phyloP scores from a whole-genome alignment of 1,140 invertebrate genomes.

The Orchestia grillus region DNA sequence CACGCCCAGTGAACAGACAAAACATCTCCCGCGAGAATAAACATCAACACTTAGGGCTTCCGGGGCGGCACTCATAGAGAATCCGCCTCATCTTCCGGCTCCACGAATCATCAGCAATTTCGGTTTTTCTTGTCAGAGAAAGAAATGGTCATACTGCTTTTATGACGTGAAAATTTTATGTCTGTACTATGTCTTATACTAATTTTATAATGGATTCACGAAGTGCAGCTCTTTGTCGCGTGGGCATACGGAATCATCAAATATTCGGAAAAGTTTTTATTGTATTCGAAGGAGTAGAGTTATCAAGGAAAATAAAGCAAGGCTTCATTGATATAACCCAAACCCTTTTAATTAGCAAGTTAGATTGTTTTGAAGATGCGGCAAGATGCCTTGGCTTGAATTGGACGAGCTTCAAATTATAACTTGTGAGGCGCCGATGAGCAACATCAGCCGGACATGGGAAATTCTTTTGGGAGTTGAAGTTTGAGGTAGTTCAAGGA shows the following conservation, averaged over 20 bases:
- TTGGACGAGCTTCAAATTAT: no score
- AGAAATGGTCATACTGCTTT: neutral
- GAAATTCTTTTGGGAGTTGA: neutral
- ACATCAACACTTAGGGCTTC: conserved; percentile 20
- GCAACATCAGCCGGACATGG: neutral
- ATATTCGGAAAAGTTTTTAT: no score
- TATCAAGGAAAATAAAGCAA: no score
- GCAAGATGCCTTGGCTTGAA: no score
- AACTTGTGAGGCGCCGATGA: no score
- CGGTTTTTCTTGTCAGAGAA: neutral
- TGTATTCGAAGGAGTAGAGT: no score
- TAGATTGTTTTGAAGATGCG: no score
- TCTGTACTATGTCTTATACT: neutral
- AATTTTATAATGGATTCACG: neutral
- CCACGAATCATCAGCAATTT: neutral
- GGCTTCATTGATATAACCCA: no score
- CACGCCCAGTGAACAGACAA: conserved; percentile 46
- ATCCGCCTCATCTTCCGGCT: neutral
- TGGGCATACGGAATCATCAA: no score
- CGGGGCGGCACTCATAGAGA: neutral
- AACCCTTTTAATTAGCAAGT: no score
- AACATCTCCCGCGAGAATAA: conserved; percentile 19
- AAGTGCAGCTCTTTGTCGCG: neutral
- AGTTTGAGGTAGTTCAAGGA: neutral
- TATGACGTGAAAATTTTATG: neutral